Conservation (phyloP, 92 coral and sea anemone genomes). For the Anthopleura xanthogrammica region DNA sequence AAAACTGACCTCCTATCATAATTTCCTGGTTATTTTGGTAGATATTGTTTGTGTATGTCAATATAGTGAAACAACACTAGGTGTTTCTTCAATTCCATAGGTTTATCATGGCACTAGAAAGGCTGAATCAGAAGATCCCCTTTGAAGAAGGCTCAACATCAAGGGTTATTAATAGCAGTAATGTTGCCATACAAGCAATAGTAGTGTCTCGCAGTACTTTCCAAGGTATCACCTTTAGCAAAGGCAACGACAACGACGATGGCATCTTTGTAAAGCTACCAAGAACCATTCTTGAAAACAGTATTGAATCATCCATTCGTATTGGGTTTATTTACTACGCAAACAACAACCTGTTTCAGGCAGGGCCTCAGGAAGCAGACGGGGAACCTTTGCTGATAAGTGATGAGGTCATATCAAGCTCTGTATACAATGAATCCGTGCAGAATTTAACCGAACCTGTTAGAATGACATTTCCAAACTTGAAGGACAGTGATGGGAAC, state of each 20-base stretch:
- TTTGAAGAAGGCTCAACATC: slow-evolving; percentile 35
- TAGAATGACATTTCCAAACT: slow-evolving; percentile 16
- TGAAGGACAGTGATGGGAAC: background rate
- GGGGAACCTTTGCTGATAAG: slow-evolving; percentile 18
- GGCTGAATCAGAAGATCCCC: slow-evolving; percentile 58
- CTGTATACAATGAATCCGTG: background rate
- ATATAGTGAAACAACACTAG: too few relatives aligned
- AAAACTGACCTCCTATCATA: too few relatives aligned
- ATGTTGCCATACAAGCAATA: background rate
- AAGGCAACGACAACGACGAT: too few relatives aligned
- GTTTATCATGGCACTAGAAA: slow-evolving; percentile 58
- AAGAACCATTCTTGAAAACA: too few relatives aligned
- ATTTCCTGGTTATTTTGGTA: too few relatives aligned
- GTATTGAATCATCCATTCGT: too few relatives aligned
- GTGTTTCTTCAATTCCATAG: slow-evolving; percentile 20
- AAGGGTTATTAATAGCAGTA: background rate
- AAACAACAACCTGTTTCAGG: too few relatives aligned
- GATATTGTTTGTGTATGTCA: too few relatives aligned
- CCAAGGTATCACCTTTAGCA: slow-evolving; percentile 39
- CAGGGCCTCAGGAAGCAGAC: too few relatives aligned
- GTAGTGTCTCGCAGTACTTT: slow-evolving; percentile 48
- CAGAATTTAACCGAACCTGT: slow-evolving; percentile 24
- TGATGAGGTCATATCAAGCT: too few relatives aligned
- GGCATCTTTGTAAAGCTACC: slow-evolving; percentile 2
- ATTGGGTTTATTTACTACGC: too few relatives aligned